phyloP scores from a whole-genome alignment of 2,797 vertebrate species.

The Brachyalestes nurse region DNA sequence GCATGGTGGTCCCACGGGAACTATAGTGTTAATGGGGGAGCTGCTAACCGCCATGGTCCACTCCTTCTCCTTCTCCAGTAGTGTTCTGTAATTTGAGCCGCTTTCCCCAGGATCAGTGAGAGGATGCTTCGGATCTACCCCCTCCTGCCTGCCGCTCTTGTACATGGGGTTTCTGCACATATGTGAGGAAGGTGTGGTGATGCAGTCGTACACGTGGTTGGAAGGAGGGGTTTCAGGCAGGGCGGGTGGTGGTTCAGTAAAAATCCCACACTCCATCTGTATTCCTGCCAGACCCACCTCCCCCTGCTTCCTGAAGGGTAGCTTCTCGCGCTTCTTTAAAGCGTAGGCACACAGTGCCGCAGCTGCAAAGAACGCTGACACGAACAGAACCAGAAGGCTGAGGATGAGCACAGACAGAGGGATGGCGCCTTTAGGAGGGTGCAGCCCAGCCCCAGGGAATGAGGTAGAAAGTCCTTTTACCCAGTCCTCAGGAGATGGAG shows the following conservation, averaged over 20 bases:
- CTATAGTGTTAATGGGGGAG: constrained; percentile 95
- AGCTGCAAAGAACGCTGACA: constrained; percentile 90
- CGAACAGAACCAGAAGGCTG: constrained; percentile 91
- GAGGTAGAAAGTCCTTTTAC: constrained; percentile 77
- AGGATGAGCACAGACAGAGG: constrained; percentile 95
- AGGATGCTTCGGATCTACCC: constrained; percentile 77
- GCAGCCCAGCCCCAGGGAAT: constrained; percentile 80
- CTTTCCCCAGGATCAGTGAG: constrained; percentile 80
- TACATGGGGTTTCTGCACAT: constrained; percentile 99
- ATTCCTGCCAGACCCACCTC: constrained; percentile 90
- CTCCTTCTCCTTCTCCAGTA: constrained; percentile 95
- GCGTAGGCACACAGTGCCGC: constrained; percentile 93
- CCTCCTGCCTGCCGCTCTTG: constrained; percentile 89
- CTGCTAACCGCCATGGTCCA: constrained; percentile 87
- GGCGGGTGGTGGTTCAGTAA: constrained; percentile 79
- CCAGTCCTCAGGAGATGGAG: constrained; percentile 70
- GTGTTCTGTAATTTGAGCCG: constrained; percentile 88
- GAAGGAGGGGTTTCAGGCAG: constrained; percentile 87
- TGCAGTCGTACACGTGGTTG: constrained; percentile 95
- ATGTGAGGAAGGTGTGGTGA: constrained; percentile 83
- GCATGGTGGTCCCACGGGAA: constrained; percentile 86
- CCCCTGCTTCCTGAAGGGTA: constrained; percentile 88
- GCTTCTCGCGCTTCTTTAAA: constrained; percentile 84
- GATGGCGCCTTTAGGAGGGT: constrained; percentile 83
- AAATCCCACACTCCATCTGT: constrained; percentile 88